A percentile compares a stretch with the other conserved stretches of the same genome.
phyloP scores from a whole-genome alignment of 2,888 invertebrate genomes.

The Mycogona germanica region DNA sequence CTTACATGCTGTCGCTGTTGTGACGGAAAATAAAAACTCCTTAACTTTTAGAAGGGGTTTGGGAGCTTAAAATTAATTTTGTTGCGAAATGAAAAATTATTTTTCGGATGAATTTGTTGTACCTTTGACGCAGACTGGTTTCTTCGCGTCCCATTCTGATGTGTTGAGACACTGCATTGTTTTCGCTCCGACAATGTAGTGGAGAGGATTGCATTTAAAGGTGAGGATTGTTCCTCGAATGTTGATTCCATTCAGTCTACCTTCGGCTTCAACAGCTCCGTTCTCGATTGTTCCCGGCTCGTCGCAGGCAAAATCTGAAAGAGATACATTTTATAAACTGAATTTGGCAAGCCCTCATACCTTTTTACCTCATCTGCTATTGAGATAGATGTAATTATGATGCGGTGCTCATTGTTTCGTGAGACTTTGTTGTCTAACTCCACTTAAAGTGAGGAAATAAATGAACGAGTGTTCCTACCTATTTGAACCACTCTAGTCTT shows the following conservation, averaged over 20 bases:
- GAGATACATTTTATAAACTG: too few relatives aligned
- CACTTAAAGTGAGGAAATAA: too few relatives aligned
- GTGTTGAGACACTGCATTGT: constrained; percentile 3
- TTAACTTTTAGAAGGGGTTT: neutral
- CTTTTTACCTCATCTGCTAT: too few relatives aligned
- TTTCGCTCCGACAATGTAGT: constrained; percentile 4
- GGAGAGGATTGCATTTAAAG: constrained; percentile 7
- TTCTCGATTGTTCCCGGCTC: constrained; percentile 5
- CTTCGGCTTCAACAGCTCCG: neutral
- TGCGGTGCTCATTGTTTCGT: too few relatives aligned
- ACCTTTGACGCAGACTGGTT: constrained; percentile 12
- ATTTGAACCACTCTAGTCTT: too few relatives aligned
- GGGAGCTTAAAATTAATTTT: too few relatives aligned
- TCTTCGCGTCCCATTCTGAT: constrained; percentile 1
- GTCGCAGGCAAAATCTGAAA: constrained; percentile 7
- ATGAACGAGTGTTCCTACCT: too few relatives aligned
- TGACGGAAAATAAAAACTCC: neutral
- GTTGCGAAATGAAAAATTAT: neutral
- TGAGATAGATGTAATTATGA: too few relatives aligned
- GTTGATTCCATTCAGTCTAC: neutral
- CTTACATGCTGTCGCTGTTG: constrained; percentile 3
- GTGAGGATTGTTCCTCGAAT: constrained; percentile 1
- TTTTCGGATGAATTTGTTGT: neutral
- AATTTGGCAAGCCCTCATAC: too few relatives aligned
- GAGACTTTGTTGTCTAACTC: too few relatives aligned